Base-by-base conservation (phyloP, 2,113 vertebrate genomes). In the Oreochromis tanganicae region DNA sequence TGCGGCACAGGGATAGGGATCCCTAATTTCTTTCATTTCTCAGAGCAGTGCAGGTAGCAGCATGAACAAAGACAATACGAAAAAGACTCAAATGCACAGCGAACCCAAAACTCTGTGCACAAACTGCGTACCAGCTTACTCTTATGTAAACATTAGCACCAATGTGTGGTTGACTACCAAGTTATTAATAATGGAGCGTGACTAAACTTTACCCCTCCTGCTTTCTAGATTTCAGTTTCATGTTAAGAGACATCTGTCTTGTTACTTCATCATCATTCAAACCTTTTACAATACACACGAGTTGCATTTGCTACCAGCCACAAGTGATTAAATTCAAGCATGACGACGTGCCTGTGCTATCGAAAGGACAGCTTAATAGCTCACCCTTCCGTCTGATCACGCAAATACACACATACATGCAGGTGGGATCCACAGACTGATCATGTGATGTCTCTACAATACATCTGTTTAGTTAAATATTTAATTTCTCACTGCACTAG, bases 381-480 rank as follows among this genome's bases (percentile, higher is more conserved):
- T 83, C 54, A 36, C 43, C 66, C 19, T 78, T 84, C 50, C 34
- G 81, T 46, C 89, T 59, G 12, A 41, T 78, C 48, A 50, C 16
- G 14, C 38, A 57, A 59, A 46, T 50, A 85, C 29, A 21, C 61
- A 73, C 78, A 73, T n/a, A 41, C 57, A 85, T 34, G 50, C 80
- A 81, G 56, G 80, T 85, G 81, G 36, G 17, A 14, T 36, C 38
- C 43, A 82, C 52, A 16, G 54, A 19, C 41, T 87, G 84, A 43
- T 50, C 24, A 46, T 83, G 59, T 90, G 71, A 56, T 81, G 24
- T 43, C 2, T 46, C 41, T 73, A 27, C 14, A 9, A 75, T 91
- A 82, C 85, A 88, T 85, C 81, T 90, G 88, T 27, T 68, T 24
- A 83, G 71, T 83, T 11, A 52, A 75, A 86, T 56, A 83, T 79